phyloP scores from a whole-genome alignment of 2,113 vertebrate species.

The Campylomormyrus tamandua region DNA sequence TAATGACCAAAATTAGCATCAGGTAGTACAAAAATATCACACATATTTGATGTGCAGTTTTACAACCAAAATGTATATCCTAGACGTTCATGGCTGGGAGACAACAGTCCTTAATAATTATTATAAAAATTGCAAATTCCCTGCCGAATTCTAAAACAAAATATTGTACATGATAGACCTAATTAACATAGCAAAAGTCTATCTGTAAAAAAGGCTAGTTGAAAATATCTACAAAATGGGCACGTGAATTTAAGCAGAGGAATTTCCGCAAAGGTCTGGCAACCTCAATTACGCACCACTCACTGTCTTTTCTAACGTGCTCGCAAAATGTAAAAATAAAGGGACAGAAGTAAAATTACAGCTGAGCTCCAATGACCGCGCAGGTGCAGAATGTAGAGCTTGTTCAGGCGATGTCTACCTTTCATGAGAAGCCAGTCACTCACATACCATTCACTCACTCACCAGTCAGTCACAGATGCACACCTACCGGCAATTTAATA shows the following conservation, averaged over 20 bases:
- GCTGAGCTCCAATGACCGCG: not conserved
- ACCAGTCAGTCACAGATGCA: too few relatives aligned
- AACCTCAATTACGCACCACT: not conserved
- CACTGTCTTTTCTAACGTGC: not conserved
- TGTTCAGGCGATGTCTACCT: not conserved
- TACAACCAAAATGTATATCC: not conserved
- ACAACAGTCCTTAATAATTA: not conserved
- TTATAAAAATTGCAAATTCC: not conserved
- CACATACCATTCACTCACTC: not conserved
- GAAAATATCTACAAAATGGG: not conserved
- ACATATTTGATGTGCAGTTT: not conserved
- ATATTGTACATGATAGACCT: not conserved
- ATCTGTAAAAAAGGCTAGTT: not conserved
- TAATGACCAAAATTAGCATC: not conserved
- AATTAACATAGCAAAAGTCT: not conserved
- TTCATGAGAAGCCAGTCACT: not conserved
- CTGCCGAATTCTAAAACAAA: not conserved
- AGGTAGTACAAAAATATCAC: not conserved
- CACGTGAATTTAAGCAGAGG: not conserved
- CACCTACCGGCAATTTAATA: too few relatives aligned
- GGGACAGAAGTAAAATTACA: not conserved
- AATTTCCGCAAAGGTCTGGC: not conserved
- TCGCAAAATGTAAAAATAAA: not conserved
- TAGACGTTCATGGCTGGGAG: not conserved
- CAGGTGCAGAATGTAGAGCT: not conserved